Conservation (phyloP, 2,888 invertebrate species). For the Drosophila tanythrix region DNA sequence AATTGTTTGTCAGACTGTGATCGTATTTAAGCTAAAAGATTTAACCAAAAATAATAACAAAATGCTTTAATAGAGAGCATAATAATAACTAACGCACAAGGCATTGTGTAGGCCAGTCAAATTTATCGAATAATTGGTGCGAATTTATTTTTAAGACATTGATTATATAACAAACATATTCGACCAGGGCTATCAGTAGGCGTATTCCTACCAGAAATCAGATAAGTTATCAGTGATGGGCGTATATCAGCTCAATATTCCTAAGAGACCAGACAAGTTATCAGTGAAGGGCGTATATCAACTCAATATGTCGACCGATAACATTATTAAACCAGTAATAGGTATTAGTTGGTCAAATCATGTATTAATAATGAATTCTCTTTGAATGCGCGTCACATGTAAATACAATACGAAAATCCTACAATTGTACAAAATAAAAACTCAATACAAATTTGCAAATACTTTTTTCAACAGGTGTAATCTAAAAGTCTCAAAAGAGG, state of each 20-base stretch:
- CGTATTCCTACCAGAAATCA: not conserved
- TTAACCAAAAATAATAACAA: slow-evolving; percentile 51
- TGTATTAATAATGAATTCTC: not conserved
- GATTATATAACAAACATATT: not conserved
- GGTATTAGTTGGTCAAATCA: not conserved
- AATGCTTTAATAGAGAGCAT: slow-evolving; percentile 26
- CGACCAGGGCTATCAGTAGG: not conserved
- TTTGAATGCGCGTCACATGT: not conserved
- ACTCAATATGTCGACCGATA: not conserved
- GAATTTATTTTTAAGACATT: not conserved
- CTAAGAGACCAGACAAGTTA: not conserved
- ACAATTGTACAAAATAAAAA: slow-evolving; percentile 6
- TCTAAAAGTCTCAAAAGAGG: not conserved
- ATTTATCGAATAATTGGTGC: slow-evolving; percentile 1
- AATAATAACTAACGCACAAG: slow-evolving; percentile 39
- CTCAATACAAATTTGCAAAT: not conserved
- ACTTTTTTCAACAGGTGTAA: not conserved
- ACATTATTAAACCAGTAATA: not conserved
- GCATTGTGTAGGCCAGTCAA: slow-evolving; percentile 1
- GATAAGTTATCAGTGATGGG: not conserved
- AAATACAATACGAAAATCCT: not conserved
- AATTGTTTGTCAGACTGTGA: slow-evolving; percentile 63
- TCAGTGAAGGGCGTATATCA: not conserved
- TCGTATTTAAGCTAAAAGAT: slow-evolving; percentile 60
- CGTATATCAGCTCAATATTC: not conserved